Conservation (phyloP, 2,797 vertebrate species). For the Poeciliopsis gracilis region DNA sequence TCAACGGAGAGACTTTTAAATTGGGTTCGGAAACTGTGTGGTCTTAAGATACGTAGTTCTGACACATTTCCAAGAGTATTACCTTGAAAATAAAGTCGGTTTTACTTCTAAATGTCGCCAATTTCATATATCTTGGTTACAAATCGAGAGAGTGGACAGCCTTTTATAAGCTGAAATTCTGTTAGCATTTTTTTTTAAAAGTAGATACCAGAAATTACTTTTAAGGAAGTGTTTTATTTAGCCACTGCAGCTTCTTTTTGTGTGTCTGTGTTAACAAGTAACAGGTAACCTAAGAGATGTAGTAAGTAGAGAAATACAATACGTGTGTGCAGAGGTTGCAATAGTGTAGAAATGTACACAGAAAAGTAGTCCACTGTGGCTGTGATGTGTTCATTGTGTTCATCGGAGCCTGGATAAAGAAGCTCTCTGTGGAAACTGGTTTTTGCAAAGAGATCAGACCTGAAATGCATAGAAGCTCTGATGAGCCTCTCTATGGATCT, state of each 20-base stretch:
- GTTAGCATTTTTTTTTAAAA: too few species aligned
- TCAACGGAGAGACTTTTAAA: neutral
- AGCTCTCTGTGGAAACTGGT: too few species aligned
- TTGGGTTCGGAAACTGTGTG: neutral
- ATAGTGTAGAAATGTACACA: neutral
- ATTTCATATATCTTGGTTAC: neutral
- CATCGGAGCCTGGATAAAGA: neutral
- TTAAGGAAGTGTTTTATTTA: neutral
- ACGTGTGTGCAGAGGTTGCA: neutral
- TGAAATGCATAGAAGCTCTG: too few species aligned
- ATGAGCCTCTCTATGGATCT: neutral
- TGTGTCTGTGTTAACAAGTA: neutral
- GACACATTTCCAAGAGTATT: neutral
- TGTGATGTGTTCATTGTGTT: neutral
- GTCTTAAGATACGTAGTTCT: neutral
- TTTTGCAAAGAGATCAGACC: too few species aligned
- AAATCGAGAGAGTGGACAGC: neutral
- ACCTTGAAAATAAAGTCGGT: neutral
- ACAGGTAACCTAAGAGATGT: too few species aligned
- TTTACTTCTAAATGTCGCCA: neutral
- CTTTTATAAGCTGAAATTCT: neutral
- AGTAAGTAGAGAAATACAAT: too few species aligned
- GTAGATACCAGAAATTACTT: neutral
- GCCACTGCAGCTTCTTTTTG: neutral
- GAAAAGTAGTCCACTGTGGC: too few species aligned